Evolutionary conservation across 2,888 invertebrate species (phyloP).

Genomic region (Druceiella hillmani): DNA sequence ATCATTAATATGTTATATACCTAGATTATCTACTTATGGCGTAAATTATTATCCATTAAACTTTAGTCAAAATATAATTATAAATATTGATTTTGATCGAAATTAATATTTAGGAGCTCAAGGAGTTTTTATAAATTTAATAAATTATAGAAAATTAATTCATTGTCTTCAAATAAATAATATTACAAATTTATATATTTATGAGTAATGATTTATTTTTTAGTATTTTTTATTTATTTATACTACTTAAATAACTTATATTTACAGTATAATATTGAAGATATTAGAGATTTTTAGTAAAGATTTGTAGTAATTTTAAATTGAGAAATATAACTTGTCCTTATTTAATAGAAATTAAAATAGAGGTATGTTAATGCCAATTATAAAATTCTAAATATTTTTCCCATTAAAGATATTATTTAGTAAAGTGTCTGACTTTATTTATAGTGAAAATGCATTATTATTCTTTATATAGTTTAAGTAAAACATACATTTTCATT

Average conservation of each 20-base stretch:
- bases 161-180: slow-evolving; percentile 42
- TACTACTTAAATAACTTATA: too few species aligned
- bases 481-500: too few species aligned
- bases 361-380: too few species aligned
- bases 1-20: slow-evolving; percentile 51
- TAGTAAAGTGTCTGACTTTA: too few species aligned
- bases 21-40: slow-evolving; percentile 41
- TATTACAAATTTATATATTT: slow-evolving; percentile 46
- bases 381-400: too few species aligned
- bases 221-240: slow-evolving; percentile 28
- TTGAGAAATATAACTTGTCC: too few species aligned
- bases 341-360: too few species aligned
- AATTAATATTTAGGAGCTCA: slow-evolving; percentile 42
- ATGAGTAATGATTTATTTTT: slow-evolving; percentile 32
- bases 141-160: slow-evolving; percentile 37
- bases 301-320: slow-evolving; percentile 8
- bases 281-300: slow-evolving; percentile 13
- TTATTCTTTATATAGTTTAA: too few species aligned
- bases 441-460: too few species aligned
- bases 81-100: slow-evolving; percentile 47
- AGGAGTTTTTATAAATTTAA: slow-evolving; percentile 36
- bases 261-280: too few species aligned
- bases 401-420: too few species aligned
- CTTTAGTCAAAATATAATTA: slow-evolving; percentile 36
- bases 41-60: slow-evolving; percentile 43